These are phyloP conservation scores for Prietella phreatophila DNA, from an alignment of 2,113 vertebrate species.

Conservation along the genomic window DNA sequence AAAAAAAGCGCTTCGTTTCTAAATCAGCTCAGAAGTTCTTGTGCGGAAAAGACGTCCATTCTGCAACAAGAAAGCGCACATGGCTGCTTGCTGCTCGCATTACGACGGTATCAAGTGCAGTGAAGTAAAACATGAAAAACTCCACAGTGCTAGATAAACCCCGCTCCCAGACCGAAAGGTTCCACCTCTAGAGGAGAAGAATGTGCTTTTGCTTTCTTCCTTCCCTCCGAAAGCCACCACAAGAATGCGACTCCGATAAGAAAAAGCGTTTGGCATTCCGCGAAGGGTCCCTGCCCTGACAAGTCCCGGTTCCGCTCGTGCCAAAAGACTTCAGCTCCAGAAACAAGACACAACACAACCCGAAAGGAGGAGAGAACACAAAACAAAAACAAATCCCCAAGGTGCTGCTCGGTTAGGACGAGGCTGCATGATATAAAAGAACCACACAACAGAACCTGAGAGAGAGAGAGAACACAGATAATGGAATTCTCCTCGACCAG, in stretches of 20 bases:
- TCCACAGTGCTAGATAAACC: not conserved
- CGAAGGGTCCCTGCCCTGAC: constrained; percentile 56
- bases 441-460: not conserved
- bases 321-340: constrained; percentile 41
- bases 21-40: not conserved
- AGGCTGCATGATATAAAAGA: constrained; percentile 41
- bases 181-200: constrained; percentile 26
- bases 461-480: not conserved
- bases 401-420: constrained; percentile 59
- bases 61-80: not conserved
- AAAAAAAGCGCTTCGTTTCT: not conserved
- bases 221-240: constrained; percentile 57
- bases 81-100: not conserved
- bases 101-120: not conserved
- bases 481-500: not conserved
- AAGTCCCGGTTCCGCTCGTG: constrained; percentile 57
- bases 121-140: not conserved
- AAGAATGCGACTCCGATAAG: constrained; percentile 59
- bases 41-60: not conserved
- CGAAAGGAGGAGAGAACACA: not conserved
- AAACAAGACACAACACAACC: constrained; percentile 43
- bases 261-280: constrained; percentile 20
- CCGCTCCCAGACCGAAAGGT: not conserved
- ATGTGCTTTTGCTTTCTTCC: constrained; percentile 17
- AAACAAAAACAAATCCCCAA: constrained; percentile 41